Percentiles rank a stretch among this genome's conserved stretches.
Evolutionary conservation across 2,797 vertebrate genomes (phyloP).

Genomic region (Brotula barbata): DNA sequence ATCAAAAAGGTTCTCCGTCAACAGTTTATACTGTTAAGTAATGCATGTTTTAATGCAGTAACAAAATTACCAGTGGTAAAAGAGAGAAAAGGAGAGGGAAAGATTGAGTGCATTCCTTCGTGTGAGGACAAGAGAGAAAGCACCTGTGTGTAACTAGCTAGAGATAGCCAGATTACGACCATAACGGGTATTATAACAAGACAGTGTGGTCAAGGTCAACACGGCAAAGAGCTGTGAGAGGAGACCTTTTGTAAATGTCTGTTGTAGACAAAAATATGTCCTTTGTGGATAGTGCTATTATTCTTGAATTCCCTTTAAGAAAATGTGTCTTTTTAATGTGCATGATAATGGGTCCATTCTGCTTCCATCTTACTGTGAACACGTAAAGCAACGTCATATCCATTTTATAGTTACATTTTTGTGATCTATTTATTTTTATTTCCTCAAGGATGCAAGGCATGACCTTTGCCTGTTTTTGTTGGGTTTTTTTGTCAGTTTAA

Average conservation of each 20-base stretch:
- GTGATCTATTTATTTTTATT: neutral
- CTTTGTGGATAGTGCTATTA: neutral
- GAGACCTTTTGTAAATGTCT: neutral
- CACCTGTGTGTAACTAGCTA: neutral
- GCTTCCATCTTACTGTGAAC: neutral
- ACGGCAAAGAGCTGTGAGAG: neutral
- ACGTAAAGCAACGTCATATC: neutral
- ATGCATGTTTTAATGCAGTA: no score
- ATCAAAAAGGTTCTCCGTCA: no score
- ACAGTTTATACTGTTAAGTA: no score
- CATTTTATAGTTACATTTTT: slow-evolving; percentile 16
- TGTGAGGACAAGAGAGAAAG: neutral
- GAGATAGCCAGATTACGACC: neutral
- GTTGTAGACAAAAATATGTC: slow-evolving; percentile 9
- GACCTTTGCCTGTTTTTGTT: slow-evolving; percentile 19
- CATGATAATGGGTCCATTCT: neutral
- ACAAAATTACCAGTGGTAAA: no score
- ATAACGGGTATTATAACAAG: neutral
- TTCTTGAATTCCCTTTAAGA: neutral
- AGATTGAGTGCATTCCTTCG: neutral
- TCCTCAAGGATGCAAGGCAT: slow-evolving; percentile 11
- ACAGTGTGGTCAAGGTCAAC: neutral
- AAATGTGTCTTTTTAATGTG: neutral
- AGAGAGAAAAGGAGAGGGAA: neutral
- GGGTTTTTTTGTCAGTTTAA: slow-evolving; percentile 24